A percentile compares a stretch with the other conserved stretches of the same genome.
Conservation (phyloP, 2,888 invertebrate genomes). For the Ethmia dodecea region DNA sequence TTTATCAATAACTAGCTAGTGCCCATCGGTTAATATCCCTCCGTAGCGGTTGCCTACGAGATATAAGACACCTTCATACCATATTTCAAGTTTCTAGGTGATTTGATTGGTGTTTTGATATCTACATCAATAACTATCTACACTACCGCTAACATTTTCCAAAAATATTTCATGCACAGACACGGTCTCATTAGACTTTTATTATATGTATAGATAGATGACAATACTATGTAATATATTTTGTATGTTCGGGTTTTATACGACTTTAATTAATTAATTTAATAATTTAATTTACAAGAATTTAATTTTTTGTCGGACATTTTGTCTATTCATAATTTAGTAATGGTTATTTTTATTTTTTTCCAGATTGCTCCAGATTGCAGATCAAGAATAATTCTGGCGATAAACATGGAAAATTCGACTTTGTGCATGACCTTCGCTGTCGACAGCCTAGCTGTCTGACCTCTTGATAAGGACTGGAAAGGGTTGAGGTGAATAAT, state of each 20-base stretch:
- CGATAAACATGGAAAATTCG: conserved; percentile 40
- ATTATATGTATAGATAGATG: no score
- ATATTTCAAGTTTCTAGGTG: no score
- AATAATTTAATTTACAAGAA: no score
- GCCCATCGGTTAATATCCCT: background rate
- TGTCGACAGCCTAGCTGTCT: conserved; percentile 35
- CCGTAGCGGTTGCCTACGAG: no score
- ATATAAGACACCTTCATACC: background rate
- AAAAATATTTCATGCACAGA: no score
- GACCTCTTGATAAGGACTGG: conserved; percentile 44
- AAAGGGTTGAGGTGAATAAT: conserved; percentile 66
- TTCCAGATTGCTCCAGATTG: conserved; percentile 43
- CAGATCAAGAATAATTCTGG: conserved; percentile 9
- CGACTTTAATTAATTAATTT: no score
- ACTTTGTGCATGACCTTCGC: conserved; percentile 26
- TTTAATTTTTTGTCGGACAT: no score
- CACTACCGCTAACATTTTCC: no score
- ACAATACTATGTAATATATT: no score
- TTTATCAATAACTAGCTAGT: background rate
- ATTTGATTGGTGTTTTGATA: background rate
- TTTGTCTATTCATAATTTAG: no score
- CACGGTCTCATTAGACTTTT: no score
- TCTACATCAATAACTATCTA: background rate
- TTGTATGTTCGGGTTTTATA: no score
- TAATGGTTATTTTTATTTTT: conserved; percentile 31